A percentile compares a stretch with the other conserved stretches of the same genome.
Evolutionary conservation across 2,888 invertebrate genomes (phyloP).

Genomic region (Drosophila acutilabella): DNA sequence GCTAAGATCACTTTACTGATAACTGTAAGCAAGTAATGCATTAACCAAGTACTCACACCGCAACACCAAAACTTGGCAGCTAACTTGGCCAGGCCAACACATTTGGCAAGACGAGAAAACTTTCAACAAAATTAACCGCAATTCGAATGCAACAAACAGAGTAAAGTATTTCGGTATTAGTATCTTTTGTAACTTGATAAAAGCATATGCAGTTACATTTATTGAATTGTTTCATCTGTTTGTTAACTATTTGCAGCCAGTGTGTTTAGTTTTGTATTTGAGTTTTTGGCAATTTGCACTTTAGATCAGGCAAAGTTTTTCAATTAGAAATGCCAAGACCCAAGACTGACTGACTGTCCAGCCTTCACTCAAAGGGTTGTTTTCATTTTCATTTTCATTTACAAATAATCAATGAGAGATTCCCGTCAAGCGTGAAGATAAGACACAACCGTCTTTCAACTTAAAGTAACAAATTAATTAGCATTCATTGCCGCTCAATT

Average conservation of each 20-base stretch:
- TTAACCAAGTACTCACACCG: slow-evolving; percentile 38
- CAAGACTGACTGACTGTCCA: slow-evolving; percentile 32
- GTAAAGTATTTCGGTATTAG: slow-evolving; percentile 10
- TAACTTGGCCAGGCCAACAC: slow-evolving; percentile 43
- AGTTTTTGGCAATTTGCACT: slow-evolving; percentile 67
- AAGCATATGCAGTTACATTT: slow-evolving; percentile 66
- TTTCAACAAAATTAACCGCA: slow-evolving; percentile 68
- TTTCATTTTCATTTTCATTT: slow-evolving; percentile 6
- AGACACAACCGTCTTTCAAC: slow-evolving; percentile 48
- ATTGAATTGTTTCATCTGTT: slow-evolving; percentile 67
- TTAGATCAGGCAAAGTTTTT: slow-evolving; percentile 63
- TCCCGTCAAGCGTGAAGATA: slow-evolving; percentile 68
- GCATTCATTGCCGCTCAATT: slow-evolving; percentile 76
- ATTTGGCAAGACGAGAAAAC: slow-evolving; percentile 53
- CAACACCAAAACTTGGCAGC: slow-evolving; percentile 46
- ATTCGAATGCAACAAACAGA: slow-evolving; percentile 49
- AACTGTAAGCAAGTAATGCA: slow-evolving; percentile 48
- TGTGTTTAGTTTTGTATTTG: slow-evolving; percentile 46
- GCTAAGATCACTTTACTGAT: slow-evolving; percentile 33
- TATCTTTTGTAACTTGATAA: slow-evolving; percentile 53
- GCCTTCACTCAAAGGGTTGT: slow-evolving; percentile 53
- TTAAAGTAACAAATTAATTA: slow-evolving; percentile 72
- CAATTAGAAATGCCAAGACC: slow-evolving; percentile 68
- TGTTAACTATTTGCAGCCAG: slow-evolving; percentile 67
- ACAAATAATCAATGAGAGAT: slow-evolving; percentile 55